Conservation (phyloP, 2,113 vertebrate species). For the Paracanthobrama guichenoti region DNA sequence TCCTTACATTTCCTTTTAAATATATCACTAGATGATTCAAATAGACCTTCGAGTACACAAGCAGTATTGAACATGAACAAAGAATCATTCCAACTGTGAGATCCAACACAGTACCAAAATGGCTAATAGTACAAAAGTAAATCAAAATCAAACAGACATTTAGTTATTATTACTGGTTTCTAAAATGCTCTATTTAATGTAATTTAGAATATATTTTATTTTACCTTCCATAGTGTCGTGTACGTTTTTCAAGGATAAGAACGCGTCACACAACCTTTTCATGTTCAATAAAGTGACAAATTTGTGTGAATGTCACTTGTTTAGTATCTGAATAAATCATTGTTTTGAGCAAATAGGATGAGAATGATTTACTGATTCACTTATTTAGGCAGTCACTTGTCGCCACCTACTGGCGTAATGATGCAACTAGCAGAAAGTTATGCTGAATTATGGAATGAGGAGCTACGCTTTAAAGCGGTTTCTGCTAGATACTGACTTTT, state of each 20-base stretch:
- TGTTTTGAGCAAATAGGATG: neutral
- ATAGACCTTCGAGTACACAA: neutral
- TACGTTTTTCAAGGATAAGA: neutral
- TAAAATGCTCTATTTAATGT: neutral
- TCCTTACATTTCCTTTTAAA: neutral
- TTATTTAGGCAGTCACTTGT: neutral
- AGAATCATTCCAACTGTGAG: neutral
- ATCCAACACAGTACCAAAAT: neutral
- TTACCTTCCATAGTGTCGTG: neutral
- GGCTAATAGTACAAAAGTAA: neutral
- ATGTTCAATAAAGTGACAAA: neutral
- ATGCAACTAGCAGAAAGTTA: neutral
- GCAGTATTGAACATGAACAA: neutral
- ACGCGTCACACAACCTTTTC: neutral
- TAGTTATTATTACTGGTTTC: neutral
- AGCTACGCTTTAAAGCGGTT: neutral
- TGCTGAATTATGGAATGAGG: neutral
- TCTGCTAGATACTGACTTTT: neutral
- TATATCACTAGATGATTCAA: neutral
- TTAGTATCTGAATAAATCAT: too few relatives aligned
- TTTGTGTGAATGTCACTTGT: neutral
- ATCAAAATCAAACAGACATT: neutral
- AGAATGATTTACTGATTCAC: neutral
- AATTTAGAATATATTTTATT: neutral
- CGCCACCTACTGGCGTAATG: neutral